A percentile compares a stretch with the other conserved stretches of the same genome.
phyloP scores from a whole-genome alignment of 2,888 invertebrate genomes.

The Rhaphigaster nebulosa region DNA sequence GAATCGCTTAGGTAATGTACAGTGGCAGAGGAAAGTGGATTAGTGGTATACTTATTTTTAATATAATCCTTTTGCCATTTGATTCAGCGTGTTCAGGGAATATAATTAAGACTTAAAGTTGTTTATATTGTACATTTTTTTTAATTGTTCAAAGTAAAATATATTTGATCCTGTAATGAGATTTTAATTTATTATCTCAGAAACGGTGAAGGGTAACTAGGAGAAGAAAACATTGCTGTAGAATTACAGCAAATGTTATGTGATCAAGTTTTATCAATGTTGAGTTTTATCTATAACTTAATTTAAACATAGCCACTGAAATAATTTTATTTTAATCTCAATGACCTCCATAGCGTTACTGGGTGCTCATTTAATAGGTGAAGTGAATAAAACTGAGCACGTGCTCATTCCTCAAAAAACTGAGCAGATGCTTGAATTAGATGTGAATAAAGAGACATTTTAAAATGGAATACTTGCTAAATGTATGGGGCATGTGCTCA shows the following conservation, averaged over 20 bases:
- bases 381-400: too few species aligned
- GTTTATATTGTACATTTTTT: slow-evolving; percentile 24
- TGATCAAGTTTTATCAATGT: not conserved
- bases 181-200: slow-evolving; percentile 10
- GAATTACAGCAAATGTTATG: not conserved
- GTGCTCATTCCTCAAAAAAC: too few species aligned
- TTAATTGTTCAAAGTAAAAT: not conserved
- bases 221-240: not conserved
- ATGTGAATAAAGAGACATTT: too few species aligned
- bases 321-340: not conserved
- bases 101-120: slow-evolving; percentile 24
- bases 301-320: not conserved
- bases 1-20: not conserved
- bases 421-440: too few species aligned
- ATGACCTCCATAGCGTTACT: not conserved
- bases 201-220: slow-evolving; percentile 8
- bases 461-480: too few species aligned
- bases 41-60: slow-evolving; percentile 1
- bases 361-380: too few species aligned
- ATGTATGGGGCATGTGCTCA: too few species aligned
- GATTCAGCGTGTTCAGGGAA: not conserved
- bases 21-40: slow-evolving; percentile 3
- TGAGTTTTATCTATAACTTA: not conserved
- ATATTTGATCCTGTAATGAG: not conserved
- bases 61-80: not conserved